Evolutionary conservation across 2,797 vertebrate species (phyloP).

Genomic region (Anableps anableps): DNA sequence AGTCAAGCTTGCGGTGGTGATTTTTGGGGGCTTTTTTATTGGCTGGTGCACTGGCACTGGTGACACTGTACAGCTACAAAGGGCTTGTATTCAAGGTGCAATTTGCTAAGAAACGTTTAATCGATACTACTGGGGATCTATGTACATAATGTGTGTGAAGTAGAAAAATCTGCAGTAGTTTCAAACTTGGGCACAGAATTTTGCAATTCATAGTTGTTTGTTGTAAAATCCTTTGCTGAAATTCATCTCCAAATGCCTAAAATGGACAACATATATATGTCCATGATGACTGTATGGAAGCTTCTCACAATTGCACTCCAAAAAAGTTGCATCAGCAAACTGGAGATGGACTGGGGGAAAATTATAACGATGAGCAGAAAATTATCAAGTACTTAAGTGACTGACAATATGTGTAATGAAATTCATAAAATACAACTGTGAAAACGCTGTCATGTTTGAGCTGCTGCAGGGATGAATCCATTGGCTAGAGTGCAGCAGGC

Average conservation of each 20-base stretch:
- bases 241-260: neutral
- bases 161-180: neutral
- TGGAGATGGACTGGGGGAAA: neutral
- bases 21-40: no score
- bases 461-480: no score
- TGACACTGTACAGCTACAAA: no score
- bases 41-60: no score
- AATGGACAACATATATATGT: neutral
- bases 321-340: neutral
- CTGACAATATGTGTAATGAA: neutral
- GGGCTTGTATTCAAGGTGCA: no score
- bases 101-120: no score
- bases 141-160: neutral
- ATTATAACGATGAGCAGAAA: neutral
- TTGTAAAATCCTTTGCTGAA: no score
- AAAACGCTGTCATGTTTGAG: no score
- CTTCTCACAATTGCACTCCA: neutral
- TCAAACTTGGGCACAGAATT: neutral
- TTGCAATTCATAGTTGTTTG: no score
- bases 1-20: neutral
- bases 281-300: neutral
- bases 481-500: no score
- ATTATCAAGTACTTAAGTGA: neutral
- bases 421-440: neutral
- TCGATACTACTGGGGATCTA: no score